Conservation (phyloP, 1,140 invertebrate genomes). For the Tribolium madens region DNA sequence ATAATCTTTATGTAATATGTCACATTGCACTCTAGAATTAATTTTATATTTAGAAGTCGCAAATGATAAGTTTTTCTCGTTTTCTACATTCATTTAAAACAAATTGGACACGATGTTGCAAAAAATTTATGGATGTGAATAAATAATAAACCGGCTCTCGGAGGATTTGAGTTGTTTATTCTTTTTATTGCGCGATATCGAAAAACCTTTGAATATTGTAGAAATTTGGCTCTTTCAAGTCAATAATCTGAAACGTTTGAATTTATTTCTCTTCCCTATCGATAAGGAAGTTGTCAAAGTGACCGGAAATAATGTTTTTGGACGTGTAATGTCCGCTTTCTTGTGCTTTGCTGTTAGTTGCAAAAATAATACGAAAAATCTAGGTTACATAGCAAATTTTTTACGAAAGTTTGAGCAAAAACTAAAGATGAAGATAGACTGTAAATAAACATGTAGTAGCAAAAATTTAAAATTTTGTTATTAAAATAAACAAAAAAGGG, state of each 20-base stretch:
- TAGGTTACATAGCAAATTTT: too few species aligned
- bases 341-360: too few species aligned
- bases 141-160: background rate
- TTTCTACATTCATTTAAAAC: background rate
- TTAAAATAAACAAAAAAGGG: too few species aligned
- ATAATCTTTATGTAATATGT: background rate
- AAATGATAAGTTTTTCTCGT: background rate
- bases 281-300: background rate
- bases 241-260: background rate
- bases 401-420: too few species aligned
- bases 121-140: background rate
- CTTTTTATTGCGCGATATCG: background rate
- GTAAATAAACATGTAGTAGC: too few species aligned
- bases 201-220: background rate
- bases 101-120: background rate
- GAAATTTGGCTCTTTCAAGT: background rate
- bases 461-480: too few species aligned
- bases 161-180: background rate
- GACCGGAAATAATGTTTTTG: background rate
- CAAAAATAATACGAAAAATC: too few species aligned
- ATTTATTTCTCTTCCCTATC: background rate
- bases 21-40: background rate
- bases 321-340: background rate
- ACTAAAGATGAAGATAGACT: too few species aligned
- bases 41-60: background rate